Conservation (phyloP, 2,888 invertebrate genomes). For the Gerris lacustris region DNA sequence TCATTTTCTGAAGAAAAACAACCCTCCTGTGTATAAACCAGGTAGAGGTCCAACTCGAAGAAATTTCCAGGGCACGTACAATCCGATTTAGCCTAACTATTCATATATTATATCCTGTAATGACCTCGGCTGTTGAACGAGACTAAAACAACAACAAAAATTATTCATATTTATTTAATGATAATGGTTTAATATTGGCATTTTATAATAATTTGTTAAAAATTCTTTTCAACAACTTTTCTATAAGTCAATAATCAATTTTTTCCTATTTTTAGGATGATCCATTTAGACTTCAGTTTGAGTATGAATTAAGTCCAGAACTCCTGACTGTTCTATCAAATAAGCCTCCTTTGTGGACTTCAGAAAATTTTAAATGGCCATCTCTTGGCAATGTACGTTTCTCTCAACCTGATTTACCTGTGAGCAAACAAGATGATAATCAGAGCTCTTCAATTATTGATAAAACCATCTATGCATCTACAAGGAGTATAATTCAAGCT, state of each 20-base stretch:
- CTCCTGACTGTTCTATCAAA: slow-evolving; percentile 49
- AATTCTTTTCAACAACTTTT: background rate
- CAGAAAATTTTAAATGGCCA: slow-evolving; percentile 46
- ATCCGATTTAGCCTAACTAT: too few species aligned
- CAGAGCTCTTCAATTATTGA: slow-evolving; percentile 10
- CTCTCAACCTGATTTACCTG: slow-evolving; percentile 17
- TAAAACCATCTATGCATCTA: slow-evolving; percentile 37
- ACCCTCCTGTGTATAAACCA: too few species aligned
- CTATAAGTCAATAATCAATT: background rate
- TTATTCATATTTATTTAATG: too few species aligned
- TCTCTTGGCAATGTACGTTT: slow-evolving; percentile 41
- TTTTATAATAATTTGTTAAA: too few species aligned
- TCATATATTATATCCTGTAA: too few species aligned
- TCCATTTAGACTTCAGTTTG: slow-evolving; percentile 57
- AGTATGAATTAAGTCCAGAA: slow-evolving; percentile 51
- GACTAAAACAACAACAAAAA: too few species aligned
- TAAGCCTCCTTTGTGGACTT: slow-evolving; percentile 39
- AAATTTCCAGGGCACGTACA: too few species aligned
- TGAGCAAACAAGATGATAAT: background rate
- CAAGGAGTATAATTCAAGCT: slow-evolving; percentile 44
- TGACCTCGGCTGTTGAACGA: too few species aligned
- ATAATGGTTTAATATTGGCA: too few species aligned
- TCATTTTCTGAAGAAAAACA: too few species aligned
- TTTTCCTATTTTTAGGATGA: slow-evolving; percentile 38
- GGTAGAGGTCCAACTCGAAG: too few species aligned